Evolutionary conservation across 2,888 invertebrate genomes (phyloP).

Genomic region (Orchesella flavescens): DNA sequence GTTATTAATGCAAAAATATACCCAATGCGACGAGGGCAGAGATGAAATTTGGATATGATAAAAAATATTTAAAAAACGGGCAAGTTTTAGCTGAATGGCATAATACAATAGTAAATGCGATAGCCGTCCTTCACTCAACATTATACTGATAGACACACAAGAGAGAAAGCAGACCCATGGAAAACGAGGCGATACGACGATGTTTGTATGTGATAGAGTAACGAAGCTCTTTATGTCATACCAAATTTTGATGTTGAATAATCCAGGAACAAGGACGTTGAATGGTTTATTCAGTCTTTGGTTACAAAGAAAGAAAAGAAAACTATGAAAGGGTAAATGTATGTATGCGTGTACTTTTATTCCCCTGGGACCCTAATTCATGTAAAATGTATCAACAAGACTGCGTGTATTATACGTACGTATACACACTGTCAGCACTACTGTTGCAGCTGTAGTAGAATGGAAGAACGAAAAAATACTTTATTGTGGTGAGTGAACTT

Average conservation of each 20-base stretch:
- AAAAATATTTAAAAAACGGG: not conserved
- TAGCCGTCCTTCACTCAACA: not conserved
- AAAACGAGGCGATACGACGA: not conserved
- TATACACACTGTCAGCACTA: not conserved
- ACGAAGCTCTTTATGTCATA: not conserved
- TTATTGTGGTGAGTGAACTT: constrained; percentile 24
- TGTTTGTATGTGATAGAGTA: not conserved
- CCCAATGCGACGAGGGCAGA: not conserved
- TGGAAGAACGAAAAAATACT: constrained; percentile 8
- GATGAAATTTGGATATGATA: not conserved
- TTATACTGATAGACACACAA: not conserved
- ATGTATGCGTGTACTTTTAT: constrained; percentile 8
- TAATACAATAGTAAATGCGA: not conserved
- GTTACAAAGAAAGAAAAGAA: constrained; percentile 8
- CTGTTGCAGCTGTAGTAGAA: constrained; percentile 14
- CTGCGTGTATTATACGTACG: not conserved
- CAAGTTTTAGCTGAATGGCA: not conserved
- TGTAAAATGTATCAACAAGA: constrained; percentile 63
- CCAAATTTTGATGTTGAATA: constrained; percentile 16
- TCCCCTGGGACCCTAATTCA: constrained; percentile 54
- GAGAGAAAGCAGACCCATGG: not conserved
- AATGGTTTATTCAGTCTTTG: constrained; percentile 3
- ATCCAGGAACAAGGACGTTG: constrained; percentile 19
- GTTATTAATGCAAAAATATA: constrained; percentile 51
- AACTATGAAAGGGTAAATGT: constrained; percentile 17